Base-by-base conservation (phyloP, 1,140 invertebrate genomes). In the Augochlora pura region DNA sequence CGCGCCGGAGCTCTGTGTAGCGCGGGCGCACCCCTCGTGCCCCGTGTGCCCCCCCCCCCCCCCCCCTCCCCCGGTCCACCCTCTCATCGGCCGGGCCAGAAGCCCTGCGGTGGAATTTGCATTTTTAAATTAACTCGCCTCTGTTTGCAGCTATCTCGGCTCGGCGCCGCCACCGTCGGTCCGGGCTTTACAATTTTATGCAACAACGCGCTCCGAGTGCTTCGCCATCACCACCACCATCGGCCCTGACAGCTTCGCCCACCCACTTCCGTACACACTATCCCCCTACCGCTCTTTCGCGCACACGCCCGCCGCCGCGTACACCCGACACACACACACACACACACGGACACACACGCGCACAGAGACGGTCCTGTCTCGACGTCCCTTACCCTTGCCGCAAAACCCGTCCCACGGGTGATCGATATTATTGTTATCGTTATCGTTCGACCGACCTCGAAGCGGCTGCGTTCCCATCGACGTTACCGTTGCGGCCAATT, bases 71-170 rank as follows among this genome's bases (percentile, higher is more conserved):
- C 81, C 60, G 57, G 65, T 83, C 27, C 54, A 63, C 73, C 32
- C 72, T 32, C 81, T 23, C 71, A 52, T 59, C 65, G 67, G 60
- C 38, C 46, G 39, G 67, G 68, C 64, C 46, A 49, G 65, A 65
- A 77, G 64, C 80, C 76, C 86, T 86, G 87, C 83, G 85, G 85
- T 83, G 82, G 86, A 93, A 93, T 93, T 93, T 93, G 91, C 92
- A 93, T 93, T 93, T 93, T 93, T 93, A 93, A 93, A 93, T 93
- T 93, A 93, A 93, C 92, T 91, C 90, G 91, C 88, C 88, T 90
- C 90, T 92, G 92, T 92, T 93, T 92, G 91, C 91, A 91, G 92
- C 91, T 92, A 93, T 92, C 92, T 92, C 91, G 90, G 88, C 82
- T 74, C 81, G 80, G 72, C 77, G 78, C 70, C 75, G 64, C 81